Conservation (phyloP, 2,888 invertebrate species). For the Microplitis deprimator region DNA sequence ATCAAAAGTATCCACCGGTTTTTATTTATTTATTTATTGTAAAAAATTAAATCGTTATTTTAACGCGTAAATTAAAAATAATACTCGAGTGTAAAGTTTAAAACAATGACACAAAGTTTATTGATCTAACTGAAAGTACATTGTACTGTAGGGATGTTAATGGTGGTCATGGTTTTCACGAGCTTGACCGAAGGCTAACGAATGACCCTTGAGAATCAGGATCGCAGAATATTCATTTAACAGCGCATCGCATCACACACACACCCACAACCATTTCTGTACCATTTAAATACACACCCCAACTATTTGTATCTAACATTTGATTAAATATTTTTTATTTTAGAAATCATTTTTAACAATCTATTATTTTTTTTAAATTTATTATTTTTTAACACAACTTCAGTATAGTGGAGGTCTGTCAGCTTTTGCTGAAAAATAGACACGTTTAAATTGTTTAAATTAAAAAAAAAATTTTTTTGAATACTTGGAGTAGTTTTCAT, state of each 20-base stretch:
- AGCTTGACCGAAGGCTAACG: slow-evolving; percentile 60
- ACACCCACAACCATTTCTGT: background rate
- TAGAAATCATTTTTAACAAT: background rate
- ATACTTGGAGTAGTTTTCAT: no score
- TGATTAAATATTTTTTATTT: background rate
- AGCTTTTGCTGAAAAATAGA: no score
- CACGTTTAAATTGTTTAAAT: no score
- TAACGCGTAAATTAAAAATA: background rate
- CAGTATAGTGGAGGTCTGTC: no score
- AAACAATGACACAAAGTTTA: slow-evolving; percentile 33
- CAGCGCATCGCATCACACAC: slow-evolving; percentile 12
- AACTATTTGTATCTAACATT: background rate
- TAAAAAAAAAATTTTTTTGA: no score
- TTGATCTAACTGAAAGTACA: slow-evolving; percentile 38
- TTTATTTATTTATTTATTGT: no score
- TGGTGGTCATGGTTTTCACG: slow-evolving; percentile 36
- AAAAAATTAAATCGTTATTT: no score
- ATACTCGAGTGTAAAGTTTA: background rate
- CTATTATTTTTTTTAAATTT: background rate
- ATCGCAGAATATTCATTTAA: slow-evolving; percentile 57
- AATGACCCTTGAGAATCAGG: slow-evolving; percentile 69
- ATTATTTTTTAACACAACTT: no score
- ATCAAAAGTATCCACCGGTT: no score
- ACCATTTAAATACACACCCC: background rate
- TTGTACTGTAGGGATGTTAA: slow-evolving; percentile 26